Evolutionary conservation across 2,888 invertebrate species (phyloP).

Genomic region (Epiblema foenella): DNA sequence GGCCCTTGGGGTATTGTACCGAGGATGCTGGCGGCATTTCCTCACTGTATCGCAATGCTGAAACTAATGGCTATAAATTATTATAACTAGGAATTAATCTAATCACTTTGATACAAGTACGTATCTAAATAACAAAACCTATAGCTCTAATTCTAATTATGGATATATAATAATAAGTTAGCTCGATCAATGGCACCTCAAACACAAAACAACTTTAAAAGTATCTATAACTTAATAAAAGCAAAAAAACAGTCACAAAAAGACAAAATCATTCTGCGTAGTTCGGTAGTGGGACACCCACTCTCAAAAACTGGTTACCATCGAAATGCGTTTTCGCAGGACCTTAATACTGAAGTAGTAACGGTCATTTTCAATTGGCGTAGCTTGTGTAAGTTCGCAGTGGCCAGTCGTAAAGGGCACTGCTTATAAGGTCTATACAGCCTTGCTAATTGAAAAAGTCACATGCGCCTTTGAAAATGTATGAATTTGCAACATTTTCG

Average conservation of each 20-base stretch:
- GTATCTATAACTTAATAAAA: conserved; percentile 26
- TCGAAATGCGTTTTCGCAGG: conserved; percentile 27
- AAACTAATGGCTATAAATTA: too few relatives aligned
- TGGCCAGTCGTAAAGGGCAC: conserved; percentile 40
- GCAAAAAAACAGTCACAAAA: conserved; percentile 39
- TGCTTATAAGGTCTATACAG: conserved; percentile 38
- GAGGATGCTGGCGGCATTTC: too few relatives aligned
- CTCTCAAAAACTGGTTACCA: conserved; percentile 63
- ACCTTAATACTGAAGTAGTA: neutral
- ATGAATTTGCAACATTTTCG: conserved; percentile 5
- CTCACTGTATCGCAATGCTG: too few relatives aligned
- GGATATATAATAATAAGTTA: neutral
- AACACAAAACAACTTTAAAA: neutral
- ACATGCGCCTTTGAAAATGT: neutral
- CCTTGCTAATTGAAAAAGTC: neutral
- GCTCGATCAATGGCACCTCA: neutral
- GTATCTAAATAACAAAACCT: neutral
- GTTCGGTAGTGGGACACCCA: conserved; percentile 65
- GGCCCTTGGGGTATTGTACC: too few relatives aligned
- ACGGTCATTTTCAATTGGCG: conserved; percentile 12
- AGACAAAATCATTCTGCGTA: conserved; percentile 58
- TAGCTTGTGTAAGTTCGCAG: neutral
- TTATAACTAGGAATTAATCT: too few relatives aligned
- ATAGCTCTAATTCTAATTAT: neutral
- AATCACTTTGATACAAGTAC: too few relatives aligned